These are phyloP conservation scores for Drosophila quinaria DNA, from an alignment of 2,888 invertebrate genomes.

Conservation along the genomic window DNA sequence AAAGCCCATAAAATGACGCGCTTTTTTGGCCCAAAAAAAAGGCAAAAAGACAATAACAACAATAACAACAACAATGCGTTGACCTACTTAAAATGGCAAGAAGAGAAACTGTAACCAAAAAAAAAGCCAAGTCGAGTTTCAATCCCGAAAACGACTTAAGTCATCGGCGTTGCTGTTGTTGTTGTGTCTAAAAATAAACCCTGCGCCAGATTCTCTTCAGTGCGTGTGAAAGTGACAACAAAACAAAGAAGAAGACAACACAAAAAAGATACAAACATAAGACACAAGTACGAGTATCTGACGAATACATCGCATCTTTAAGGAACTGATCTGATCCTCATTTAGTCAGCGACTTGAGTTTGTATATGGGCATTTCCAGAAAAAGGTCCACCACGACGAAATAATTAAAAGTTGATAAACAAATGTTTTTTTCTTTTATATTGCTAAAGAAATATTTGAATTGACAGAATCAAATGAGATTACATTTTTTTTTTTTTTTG, in stretches of 20 bases:
- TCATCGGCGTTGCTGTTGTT: constrained; percentile 43
- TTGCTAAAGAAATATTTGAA: no score
- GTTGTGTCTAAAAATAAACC: constrained; percentile 69
- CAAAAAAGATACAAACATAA: background rate
- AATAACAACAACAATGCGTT: constrained; percentile 35
- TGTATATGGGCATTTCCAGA: no score
- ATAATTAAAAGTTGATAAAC: no score
- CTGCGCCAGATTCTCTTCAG: constrained; percentile 62
- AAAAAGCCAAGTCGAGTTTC: constrained; percentile 24
- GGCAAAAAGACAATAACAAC: constrained; percentile 2
- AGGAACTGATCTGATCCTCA: constrained; percentile 23
- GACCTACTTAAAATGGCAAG: constrained; percentile 78
- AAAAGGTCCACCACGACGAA: no score
- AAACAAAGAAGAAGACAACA: constrained; percentile 5
- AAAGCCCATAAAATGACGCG: constrained; percentile 50
- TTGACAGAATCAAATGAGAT: no score
- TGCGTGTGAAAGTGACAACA: constrained; percentile 79
- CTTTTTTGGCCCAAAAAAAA: constrained; percentile 34
- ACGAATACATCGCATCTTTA: background rate
- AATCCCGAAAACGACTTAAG: constrained; percentile 44
- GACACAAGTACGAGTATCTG: constrained; percentile 11
- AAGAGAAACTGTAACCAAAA: constrained; percentile 66
- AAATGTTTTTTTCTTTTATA: no score
- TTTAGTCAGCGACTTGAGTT: no score
- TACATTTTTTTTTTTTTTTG: no score